These are phyloP conservation scores for Cerastis leucographa DNA, from an alignment of 2,888 invertebrate species.

Conservation along the genomic window DNA sequence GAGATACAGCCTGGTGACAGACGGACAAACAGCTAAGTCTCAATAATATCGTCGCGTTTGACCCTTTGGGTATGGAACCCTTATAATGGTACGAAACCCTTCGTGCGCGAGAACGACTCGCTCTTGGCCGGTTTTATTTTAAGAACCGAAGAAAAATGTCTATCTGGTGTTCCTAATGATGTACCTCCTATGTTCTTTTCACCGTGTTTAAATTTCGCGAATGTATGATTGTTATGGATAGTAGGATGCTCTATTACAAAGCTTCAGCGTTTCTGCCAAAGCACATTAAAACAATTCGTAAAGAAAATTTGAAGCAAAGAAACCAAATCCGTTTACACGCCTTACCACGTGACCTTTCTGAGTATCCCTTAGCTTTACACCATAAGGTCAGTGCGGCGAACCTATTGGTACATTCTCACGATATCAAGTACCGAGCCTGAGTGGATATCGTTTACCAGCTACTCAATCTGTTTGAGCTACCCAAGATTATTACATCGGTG, in stretches of 20 bases:
- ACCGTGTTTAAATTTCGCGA: too few species aligned
- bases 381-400: conserved; percentile 58
- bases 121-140: too few species aligned
- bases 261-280: neutral
- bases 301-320: conserved; percentile 1
- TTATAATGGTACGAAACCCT: too few species aligned
- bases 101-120: too few species aligned
- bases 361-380: conserved; percentile 31
- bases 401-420: conserved; percentile 74
- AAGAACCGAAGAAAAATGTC: too few species aligned
- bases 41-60: too few species aligned
- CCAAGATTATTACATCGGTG: conserved; percentile 57
- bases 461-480: conserved; percentile 61
- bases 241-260: neutral
- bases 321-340: conserved; percentile 25
- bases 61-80: too few species aligned
- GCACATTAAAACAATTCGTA: neutral
- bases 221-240: neutral
- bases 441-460: conserved; percentile 73
- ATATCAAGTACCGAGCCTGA: conserved; percentile 67
- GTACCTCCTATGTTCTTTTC: too few species aligned
- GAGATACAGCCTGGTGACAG: too few species aligned
- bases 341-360: conserved; percentile 31
- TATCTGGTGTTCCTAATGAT: too few species aligned
- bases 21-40: too few species aligned